These are phyloP conservation scores for Sericinus montela DNA, from an alignment of 2,888 invertebrate species.

Conservation along the genomic window DNA sequence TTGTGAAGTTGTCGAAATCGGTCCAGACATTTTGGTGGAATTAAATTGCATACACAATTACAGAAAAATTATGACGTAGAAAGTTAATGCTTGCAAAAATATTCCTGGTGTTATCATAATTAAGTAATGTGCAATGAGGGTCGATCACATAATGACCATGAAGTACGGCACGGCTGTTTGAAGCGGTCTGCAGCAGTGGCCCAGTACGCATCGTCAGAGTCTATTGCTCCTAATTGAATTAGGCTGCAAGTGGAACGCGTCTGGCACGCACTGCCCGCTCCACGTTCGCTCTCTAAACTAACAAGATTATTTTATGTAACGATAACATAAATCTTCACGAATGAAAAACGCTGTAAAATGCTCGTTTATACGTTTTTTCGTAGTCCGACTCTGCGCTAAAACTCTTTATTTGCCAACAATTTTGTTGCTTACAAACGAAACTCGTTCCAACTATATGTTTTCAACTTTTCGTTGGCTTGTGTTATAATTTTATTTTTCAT, in stretches of 20 bases:
- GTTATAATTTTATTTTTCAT: no score
- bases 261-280: conserved; percentile 40
- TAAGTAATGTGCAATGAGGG: background rate
- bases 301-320: conserved; percentile 19
- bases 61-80: no score
- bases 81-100: no score
- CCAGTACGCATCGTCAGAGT: conserved; percentile 40
- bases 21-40: no score
- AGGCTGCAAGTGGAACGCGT: conserved; percentile 62
- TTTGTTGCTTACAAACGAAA: no score
- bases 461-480: no score
- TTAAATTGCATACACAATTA: no score
- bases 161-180: conserved; percentile 29
- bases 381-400: no score
- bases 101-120: background rate
- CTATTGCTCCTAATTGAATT: conserved; percentile 75
- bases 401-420: no score
- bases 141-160: conserved; percentile 7
- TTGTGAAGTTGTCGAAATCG: no score
- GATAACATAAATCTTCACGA: conserved; percentile 15
- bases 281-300: conserved; percentile 27
- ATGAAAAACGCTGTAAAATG: conserved; percentile 17
- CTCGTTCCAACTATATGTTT: no score
- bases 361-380: no score
- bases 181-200: conserved; percentile 33